A percentile compares a stretch with the other conserved stretches of the same genome.
phyloP scores from a whole-genome alignment of 2,888 invertebrate species.

The Athalia circularis region DNA sequence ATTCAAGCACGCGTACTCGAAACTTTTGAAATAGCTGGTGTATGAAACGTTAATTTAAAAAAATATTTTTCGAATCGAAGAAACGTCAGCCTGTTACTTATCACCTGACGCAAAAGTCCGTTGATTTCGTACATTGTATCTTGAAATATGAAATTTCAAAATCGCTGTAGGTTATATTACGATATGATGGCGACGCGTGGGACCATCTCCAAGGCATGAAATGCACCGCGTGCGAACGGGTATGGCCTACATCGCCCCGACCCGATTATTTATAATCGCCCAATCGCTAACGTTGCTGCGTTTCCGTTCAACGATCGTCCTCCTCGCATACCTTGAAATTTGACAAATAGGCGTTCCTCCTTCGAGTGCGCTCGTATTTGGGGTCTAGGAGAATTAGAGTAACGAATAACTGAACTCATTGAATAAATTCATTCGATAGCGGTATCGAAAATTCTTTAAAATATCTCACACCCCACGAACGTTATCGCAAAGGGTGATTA shows the following conservation, averaged over 20 bases:
- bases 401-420: too few species aligned
- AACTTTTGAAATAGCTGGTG: neutral
- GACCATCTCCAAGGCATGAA: constrained; percentile 16
- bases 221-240: constrained; percentile 23
- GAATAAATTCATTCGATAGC: too few species aligned
- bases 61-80: too few species aligned
- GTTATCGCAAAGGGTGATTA: neutral
- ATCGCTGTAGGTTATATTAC: constrained; percentile 1
- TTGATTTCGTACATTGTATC: neutral
- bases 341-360: too few species aligned
- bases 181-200: constrained; percentile 16
- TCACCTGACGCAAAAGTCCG: neutral
- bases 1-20: neutral
- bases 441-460: neutral
- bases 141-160: constrained; percentile 17
- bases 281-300: constrained; percentile 18
- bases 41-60: neutral
- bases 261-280: constrained; percentile 19
- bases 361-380: too few species aligned
- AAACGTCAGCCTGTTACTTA: too few species aligned
- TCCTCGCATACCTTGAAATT: too few species aligned
- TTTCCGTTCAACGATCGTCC: constrained; percentile 28
- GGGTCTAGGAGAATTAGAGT: too few species aligned
- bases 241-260: constrained; percentile 10
- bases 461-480: neutral